These are phyloP conservation scores for Macrotus californicus DNA, from an alignment of 2,113 vertebrate genomes.

Conservation along the genomic window DNA sequence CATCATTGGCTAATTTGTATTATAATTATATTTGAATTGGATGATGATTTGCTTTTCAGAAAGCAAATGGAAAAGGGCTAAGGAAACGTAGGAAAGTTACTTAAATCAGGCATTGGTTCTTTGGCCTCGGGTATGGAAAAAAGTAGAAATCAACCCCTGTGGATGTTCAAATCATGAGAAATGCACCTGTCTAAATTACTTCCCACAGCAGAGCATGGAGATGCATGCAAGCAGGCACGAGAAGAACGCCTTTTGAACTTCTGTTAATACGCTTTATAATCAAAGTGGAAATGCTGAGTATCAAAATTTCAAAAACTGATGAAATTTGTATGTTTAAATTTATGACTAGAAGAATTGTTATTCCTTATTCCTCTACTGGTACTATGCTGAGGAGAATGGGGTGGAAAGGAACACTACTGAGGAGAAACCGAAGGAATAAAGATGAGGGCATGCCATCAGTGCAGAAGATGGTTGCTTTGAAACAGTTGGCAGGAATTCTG, in stretches of 20 bases:
- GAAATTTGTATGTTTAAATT: background rate
- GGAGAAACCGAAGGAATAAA: background rate
- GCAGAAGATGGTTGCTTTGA: background rate
- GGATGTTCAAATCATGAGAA: conserved; percentile 55
- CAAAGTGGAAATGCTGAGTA: background rate
- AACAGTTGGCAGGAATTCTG: background rate
- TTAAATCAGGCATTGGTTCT: conserved; percentile 65
- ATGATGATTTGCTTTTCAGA: conserved; percentile 65
- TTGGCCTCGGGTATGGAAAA: conserved; percentile 70
- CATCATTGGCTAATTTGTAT: conserved; percentile 60
- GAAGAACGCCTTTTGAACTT: background rate
- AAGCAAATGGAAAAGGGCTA: conserved; percentile 60
- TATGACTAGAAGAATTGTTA: background rate
- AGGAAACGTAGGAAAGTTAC: conserved; percentile 68
- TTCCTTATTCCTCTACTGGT: background rate
- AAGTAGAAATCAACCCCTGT: conserved; percentile 52
- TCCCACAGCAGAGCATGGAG: background rate
- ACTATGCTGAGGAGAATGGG: background rate
- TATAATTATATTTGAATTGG: conserved; percentile 70
- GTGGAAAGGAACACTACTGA: background rate
- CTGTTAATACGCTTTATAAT: background rate
- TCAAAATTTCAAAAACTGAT: background rate
- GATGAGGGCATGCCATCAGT: background rate
- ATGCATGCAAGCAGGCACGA: background rate
- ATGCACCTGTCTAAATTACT: conserved; percentile 55